Evolutionary conservation across 2,113 vertebrate genomes (phyloP), one percentile per base, ranked within the genome.

Genomic region (Tragulus kanchil): DNA sequence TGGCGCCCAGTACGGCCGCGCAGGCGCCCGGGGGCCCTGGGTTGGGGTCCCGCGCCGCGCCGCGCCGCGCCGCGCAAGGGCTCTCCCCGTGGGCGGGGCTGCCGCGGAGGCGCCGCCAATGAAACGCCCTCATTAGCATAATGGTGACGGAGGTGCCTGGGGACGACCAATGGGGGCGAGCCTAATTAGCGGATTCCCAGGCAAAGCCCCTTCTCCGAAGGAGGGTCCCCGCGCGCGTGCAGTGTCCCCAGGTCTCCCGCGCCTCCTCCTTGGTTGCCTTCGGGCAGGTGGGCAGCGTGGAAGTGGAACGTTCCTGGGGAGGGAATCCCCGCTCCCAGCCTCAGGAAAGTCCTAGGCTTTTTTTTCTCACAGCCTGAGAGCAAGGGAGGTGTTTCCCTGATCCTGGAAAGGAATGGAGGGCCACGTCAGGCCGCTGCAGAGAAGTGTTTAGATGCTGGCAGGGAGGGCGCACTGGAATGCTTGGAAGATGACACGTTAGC

Each of bases 91-190:
- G 26, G n/a, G 36, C 8, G 89, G 92, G 42, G 96, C 95, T 14
- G 93, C 84, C 69, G 90, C 95, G 84, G 1, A 48, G 21, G 93
- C 86, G 54, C 69, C 90, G 73, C 98, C 98, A 97, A 98, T 97
- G 85, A 89, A 71, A n/a, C n/a, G 45, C 42, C 93, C 9, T 75
- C 81, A 42, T 96, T 97, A 97, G 94, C 98, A 96, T 94, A 85
- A 23, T 78, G 1, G 73, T 97, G 97, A 97, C 97, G 91, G 94
- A 97, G 93, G 94, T 77, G 67, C 95, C 92, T 12, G 85, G 85
- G 94, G 86, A 85, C 26, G 4, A 36, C 50, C 98, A 96, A 97
- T 97, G 95, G 75, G 86, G 65, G 85, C 65, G 36, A 4, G 36
- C 79, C 23, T 26, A 1, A 6, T 69, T 52, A 59, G 89, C 16